Conservation (phyloP, 2,797 vertebrate species). For the Tympanoctomys barrerae region DNA sequence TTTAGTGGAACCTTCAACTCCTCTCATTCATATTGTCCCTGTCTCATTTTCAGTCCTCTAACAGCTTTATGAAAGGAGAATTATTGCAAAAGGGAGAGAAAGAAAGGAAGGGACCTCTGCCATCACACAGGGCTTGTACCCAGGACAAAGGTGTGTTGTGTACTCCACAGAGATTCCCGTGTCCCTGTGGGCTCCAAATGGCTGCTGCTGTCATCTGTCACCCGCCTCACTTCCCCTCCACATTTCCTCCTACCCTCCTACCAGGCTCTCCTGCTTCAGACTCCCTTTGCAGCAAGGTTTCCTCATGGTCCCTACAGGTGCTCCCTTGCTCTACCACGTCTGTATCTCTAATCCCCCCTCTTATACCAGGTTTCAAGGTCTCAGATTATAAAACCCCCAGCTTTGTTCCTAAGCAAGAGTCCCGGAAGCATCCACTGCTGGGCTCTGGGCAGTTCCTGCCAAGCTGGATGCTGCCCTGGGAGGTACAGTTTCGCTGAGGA, state of each 20-base stretch:
- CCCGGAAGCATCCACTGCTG: too few species aligned
- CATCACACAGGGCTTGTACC: background rate
- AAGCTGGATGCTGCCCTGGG: background rate
- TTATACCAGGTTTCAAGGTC: background rate
- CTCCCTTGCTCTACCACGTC: background rate
- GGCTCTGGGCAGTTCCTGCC: background rate
- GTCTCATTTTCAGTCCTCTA: conserved; percentile 8
- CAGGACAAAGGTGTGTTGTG: background rate
- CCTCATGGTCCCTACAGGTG: background rate
- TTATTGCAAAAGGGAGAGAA: background rate
- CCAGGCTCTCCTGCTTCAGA: background rate
- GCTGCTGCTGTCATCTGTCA: accelerated
- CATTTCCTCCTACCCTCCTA: background rate
- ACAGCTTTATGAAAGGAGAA: background rate
- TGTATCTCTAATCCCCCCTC: background rate
- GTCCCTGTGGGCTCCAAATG: background rate
- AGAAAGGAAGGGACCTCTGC: background rate
- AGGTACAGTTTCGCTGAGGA: background rate
- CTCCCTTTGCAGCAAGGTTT: background rate
- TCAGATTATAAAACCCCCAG: background rate
- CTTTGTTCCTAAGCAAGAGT: background rate
- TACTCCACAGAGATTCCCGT: background rate
- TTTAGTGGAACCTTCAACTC: background rate
- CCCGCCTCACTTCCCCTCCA: background rate
- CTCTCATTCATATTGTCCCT: background rate